Percentiles rank a stretch among this genome's conserved stretches.
phyloP scores from a whole-genome alignment of 1,140 invertebrate genomes.

The Sminthurides bifidus region DNA sequence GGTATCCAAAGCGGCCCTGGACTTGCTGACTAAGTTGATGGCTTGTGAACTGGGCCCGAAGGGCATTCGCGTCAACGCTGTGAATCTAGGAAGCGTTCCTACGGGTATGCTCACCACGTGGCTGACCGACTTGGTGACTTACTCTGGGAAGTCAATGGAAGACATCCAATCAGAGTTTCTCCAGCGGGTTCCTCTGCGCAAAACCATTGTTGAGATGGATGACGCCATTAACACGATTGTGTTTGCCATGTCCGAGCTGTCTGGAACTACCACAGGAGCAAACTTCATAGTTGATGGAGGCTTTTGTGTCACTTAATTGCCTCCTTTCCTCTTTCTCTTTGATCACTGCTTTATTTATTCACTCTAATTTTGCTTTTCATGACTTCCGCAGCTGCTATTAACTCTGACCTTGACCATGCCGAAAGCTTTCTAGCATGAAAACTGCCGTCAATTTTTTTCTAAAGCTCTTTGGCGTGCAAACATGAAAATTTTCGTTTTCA shows the following conservation, averaged over 20 bases:
- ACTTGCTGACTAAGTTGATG: conserved; percentile 4
- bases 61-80: neutral
- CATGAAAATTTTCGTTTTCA: too few species aligned
- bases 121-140: neutral
- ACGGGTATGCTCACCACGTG: neutral
- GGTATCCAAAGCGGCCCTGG: conserved; percentile 7
- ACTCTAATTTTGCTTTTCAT: neutral
- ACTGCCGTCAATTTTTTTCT: too few species aligned
- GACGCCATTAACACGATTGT: conserved; percentile 14
- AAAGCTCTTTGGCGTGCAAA: too few species aligned
- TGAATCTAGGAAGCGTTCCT: neutral
- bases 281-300: conserved; percentile 11
- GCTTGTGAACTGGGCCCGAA: neutral
- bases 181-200: neutral
- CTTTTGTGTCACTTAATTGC: conserved; percentile 21
- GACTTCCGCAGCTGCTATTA: neutral
- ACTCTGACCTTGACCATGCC: neutral
- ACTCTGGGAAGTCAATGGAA: neutral
- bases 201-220: conserved; percentile 12
- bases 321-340: neutral
- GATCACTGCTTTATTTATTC: neutral
- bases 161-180: neutral
- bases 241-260: conserved; percentile 6
- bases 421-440: too few species aligned
- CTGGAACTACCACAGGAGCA: conserved; percentile 1